Conservation (phyloP, 2,888 invertebrate genomes). For the Drosophila neotestacea region DNA sequence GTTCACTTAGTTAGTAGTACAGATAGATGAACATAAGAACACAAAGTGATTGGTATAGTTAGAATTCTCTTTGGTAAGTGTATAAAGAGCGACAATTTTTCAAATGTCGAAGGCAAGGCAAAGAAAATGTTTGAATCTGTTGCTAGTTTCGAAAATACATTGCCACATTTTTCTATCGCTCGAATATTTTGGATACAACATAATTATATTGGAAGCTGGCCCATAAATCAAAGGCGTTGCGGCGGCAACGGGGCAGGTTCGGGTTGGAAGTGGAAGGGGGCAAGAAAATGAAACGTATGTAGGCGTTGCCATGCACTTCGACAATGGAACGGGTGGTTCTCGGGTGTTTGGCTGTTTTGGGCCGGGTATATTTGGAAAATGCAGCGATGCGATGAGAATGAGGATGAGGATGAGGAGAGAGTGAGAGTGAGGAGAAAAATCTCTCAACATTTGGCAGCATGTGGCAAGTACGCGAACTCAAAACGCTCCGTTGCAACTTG, state of each 20-base stretch:
- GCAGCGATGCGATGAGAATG: conserved; percentile 43
- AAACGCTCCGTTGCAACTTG: conserved; percentile 74
- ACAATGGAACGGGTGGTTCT: conserved; percentile 29
- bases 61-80: neutral
- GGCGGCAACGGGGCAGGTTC: conserved; percentile 23
- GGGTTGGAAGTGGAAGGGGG: neutral
- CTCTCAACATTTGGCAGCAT: conserved; percentile 77
- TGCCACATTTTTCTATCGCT: conserved; percentile 60
- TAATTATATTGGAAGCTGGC: conserved; percentile 79
- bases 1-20: neutral
- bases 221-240: conserved; percentile 71
- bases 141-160: conserved; percentile 63
- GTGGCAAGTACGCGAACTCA: conserved; percentile 77
- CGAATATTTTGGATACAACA: conserved; percentile 71
- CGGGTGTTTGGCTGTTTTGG: neutral
- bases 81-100: conserved; percentile 52
- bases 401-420: neutral
- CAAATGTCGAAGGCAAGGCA: conserved; percentile 12
- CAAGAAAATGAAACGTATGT: conserved; percentile 44
- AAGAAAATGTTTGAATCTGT: conserved; percentile 48
- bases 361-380: conserved; percentile 37
- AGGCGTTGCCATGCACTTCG: conserved; percentile 51
- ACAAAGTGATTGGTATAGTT: neutral
- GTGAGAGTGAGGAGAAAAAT: conserved; percentile 25
- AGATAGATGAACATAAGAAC: no score